These are phyloP conservation scores for Archocentrus centrarchus DNA, from an alignment of 2,113 vertebrate genomes.

Conservation along the genomic window DNA sequence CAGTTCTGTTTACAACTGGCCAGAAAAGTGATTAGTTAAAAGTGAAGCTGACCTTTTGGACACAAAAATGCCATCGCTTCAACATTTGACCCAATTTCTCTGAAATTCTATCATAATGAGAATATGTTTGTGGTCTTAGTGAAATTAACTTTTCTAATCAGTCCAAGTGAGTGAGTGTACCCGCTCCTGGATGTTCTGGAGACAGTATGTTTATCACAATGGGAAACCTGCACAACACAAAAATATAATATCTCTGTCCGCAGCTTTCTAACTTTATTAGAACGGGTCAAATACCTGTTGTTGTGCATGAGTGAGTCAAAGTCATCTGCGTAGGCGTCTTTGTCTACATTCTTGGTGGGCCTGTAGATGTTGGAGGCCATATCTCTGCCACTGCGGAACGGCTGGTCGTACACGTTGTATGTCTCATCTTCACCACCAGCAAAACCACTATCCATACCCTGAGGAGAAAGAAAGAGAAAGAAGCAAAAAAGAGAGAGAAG, in stretches of 20 bases:
- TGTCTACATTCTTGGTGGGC: conserved; percentile 93
- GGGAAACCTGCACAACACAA: not conserved
- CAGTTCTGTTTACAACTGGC: not conserved
- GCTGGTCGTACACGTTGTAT: conserved; percentile 96
- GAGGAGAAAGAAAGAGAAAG: not conserved
- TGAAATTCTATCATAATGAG: fast-evolving
- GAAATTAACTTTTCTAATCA: too few relatives aligned
- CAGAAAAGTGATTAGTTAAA: not conserved
- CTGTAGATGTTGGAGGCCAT: conserved; percentile 96
- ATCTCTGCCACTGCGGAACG: conserved; percentile 91
- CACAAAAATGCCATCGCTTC: not conserved
- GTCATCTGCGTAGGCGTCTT: conserved; percentile 92
- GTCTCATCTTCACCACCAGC: conserved; percentile 95
- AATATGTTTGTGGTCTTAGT: not conserved
- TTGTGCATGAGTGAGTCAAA: conserved; percentile 91
- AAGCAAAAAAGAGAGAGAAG: not conserved
- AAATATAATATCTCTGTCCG: not conserved
- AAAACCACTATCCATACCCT: conserved; percentile 99
- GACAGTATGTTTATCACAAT: not conserved
- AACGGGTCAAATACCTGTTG: conserved; percentile 82
- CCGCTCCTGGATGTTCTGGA: not conserved
- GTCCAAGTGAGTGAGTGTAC: too few relatives aligned
- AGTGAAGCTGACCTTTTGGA: not conserved
- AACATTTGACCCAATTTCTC: not conserved
- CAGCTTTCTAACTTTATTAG: not conserved